These are phyloP conservation scores for Patella caerulea DNA, from an alignment of 2,888 invertebrate species.

Conservation along the genomic window DNA sequence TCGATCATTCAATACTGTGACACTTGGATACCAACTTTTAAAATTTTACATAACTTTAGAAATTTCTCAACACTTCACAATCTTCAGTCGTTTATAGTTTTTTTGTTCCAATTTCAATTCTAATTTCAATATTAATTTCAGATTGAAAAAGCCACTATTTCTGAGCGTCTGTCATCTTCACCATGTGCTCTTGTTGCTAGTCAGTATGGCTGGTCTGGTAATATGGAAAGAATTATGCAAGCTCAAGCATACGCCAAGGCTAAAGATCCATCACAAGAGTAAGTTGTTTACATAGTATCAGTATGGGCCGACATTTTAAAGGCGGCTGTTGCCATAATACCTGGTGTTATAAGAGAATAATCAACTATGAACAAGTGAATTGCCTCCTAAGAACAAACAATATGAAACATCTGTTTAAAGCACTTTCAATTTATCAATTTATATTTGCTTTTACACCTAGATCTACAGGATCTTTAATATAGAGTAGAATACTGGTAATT, in stretches of 20 bases:
- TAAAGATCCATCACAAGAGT: constrained; percentile 80
- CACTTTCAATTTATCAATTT: too few relatives aligned
- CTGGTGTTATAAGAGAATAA: too few relatives aligned
- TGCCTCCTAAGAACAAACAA: too few relatives aligned
- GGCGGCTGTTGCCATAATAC: too few relatives aligned
- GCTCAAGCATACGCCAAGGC: constrained; percentile 95
- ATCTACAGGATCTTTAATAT: too few relatives aligned
- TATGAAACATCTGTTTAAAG: too few relatives aligned
- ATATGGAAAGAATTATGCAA: constrained; percentile 95
- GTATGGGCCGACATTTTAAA: too few relatives aligned
- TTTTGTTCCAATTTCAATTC: background rate
- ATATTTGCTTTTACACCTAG: too few relatives aligned
- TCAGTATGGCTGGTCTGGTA: constrained; percentile 98
- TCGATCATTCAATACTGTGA: background rate
- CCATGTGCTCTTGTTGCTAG: constrained; percentile 97
- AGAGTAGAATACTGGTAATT: too few relatives aligned
- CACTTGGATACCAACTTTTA: background rate
- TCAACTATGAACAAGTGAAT: too few relatives aligned
- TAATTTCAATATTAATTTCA: constrained; percentile 34
- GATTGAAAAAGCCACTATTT: constrained; percentile 85
- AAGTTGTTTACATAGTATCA: constrained; percentile 45
- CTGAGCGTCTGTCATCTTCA: constrained; percentile 89
- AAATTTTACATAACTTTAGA: background rate
- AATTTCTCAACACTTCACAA: background rate
- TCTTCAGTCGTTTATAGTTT: background rate